Evolutionary conservation across 1,140 invertebrate species (phyloP).

Genomic region (Drosophila sucinea): DNA sequence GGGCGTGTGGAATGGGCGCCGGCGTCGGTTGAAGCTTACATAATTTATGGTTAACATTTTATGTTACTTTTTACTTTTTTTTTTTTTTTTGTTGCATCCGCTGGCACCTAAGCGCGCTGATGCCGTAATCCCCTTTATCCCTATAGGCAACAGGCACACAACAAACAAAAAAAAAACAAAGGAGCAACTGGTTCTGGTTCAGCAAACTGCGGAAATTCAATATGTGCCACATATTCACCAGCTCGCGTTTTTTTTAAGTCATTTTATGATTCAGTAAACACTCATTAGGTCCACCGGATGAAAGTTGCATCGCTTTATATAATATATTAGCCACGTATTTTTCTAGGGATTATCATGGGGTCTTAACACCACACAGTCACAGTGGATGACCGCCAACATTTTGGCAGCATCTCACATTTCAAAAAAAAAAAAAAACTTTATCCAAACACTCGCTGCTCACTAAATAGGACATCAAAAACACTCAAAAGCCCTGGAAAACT

Average conservation of each 20-base stretch:
- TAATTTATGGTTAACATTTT: conserved; percentile 12
- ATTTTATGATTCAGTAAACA: conserved; percentile 7
- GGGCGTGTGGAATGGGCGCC: too few species aligned
- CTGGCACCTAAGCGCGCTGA: conserved; percentile 5
- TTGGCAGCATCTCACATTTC: conserved; percentile 21
- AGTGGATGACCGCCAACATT: background rate
- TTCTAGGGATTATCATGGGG: background rate
- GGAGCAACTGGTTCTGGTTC: conserved; percentile 6
- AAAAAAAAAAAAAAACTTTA: conserved; percentile 1
- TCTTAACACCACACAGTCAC: background rate
- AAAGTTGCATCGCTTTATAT: background rate
- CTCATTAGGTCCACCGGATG: conserved; percentile 12
- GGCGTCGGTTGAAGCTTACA: background rate
- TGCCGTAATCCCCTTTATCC: conserved; percentile 8
- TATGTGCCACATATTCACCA: background rate
- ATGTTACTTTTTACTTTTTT: conserved; percentile 1
- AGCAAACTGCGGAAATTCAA: conserved; percentile 9
- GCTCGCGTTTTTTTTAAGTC: background rate
- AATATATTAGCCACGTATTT: background rate
- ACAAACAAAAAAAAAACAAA: too few species aligned
- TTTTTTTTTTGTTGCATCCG: conserved; percentile 5
- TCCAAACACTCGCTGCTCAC: background rate
- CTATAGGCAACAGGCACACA: background rate
- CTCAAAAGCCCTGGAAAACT: conserved; percentile 1
- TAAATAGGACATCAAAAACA: conserved; percentile 14